phyloP scores from a whole-genome alignment of 2,113 vertebrate species.

The Centropristis striata region DNA sequence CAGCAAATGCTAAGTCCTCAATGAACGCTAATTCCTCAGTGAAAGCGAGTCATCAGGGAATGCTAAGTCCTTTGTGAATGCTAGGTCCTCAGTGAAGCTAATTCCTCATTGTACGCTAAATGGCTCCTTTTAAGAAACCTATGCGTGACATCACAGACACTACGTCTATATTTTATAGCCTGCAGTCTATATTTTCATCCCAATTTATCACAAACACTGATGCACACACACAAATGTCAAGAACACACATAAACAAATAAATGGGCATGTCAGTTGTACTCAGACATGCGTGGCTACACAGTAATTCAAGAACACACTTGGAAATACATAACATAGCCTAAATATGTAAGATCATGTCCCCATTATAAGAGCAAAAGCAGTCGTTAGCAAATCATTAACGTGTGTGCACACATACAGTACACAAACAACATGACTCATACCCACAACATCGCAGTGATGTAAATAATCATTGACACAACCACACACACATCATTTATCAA shows the following conservation, averaged over 20 bases:
- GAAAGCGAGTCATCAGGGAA: too few relatives aligned
- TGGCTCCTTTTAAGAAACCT: too few relatives aligned
- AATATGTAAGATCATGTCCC: background rate
- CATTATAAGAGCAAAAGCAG: constrained; percentile 14
- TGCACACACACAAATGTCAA: background rate
- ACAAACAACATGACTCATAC: constrained; percentile 52
- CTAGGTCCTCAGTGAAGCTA: too few relatives aligned
- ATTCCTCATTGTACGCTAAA: too few relatives aligned
- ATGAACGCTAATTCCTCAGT: too few relatives aligned
- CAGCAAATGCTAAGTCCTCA: too few relatives aligned
- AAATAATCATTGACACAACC: constrained; percentile 70
- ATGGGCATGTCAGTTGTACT: too few relatives aligned
- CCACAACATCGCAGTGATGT: constrained; percentile 48
- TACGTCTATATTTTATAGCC: too few relatives aligned
- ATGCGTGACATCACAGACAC: too few relatives aligned
- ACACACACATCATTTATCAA: constrained; percentile 76
- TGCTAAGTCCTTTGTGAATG: too few relatives aligned
- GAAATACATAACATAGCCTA: background rate
- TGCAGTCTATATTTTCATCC: background rate
- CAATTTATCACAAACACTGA: background rate
- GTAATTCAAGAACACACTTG: background rate
- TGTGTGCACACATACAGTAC: background rate
- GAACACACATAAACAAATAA: background rate
- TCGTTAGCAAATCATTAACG: constrained; percentile 34
- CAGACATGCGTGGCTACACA: background rate